Conservation (phyloP, 2,113 vertebrate genomes). For the Corythornis vintsioides region DNA sequence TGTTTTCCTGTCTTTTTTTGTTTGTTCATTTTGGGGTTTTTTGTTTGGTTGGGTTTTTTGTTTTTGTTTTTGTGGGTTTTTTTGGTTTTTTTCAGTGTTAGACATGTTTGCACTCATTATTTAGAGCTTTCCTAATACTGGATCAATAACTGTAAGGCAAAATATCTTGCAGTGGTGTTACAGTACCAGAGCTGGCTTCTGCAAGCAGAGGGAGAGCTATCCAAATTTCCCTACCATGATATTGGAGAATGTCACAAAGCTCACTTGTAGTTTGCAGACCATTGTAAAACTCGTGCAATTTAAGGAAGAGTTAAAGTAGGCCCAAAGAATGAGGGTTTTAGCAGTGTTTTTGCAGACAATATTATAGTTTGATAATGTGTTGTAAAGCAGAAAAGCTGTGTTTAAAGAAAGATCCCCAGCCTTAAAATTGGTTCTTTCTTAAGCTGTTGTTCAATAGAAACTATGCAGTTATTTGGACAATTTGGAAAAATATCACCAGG, state of each 20-base stretch:
- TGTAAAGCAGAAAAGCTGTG: not conserved
- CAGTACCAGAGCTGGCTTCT: not conserved
- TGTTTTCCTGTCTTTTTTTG: not conserved
- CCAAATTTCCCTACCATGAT: not conserved
- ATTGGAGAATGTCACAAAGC: not conserved
- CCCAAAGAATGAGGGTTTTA: not conserved
- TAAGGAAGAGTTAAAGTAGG: not conserved
- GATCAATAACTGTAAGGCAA: conserved; percentile 43
- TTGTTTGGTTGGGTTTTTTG: too few relatives aligned
- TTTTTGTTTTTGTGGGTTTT: too few relatives aligned
- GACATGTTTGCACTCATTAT: conserved; percentile 46
- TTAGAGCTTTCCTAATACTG: conserved; percentile 14
- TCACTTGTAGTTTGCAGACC: not conserved
- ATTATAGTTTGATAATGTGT: not conserved
- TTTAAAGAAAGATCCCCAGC: not conserved
- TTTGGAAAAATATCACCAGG: not conserved
- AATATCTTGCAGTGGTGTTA: not conserved
- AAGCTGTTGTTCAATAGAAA: not conserved
- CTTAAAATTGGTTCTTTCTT: not conserved
- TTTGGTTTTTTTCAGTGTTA: not conserved
- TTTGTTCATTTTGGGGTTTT: too few relatives aligned
- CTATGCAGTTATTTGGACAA: not conserved
- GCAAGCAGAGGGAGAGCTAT: not conserved
- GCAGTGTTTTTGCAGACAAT: not conserved
- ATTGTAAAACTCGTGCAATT: not conserved